phyloP scores from a whole-genome alignment of 2,888 invertebrate genomes.

The Molorchus minor region DNA sequence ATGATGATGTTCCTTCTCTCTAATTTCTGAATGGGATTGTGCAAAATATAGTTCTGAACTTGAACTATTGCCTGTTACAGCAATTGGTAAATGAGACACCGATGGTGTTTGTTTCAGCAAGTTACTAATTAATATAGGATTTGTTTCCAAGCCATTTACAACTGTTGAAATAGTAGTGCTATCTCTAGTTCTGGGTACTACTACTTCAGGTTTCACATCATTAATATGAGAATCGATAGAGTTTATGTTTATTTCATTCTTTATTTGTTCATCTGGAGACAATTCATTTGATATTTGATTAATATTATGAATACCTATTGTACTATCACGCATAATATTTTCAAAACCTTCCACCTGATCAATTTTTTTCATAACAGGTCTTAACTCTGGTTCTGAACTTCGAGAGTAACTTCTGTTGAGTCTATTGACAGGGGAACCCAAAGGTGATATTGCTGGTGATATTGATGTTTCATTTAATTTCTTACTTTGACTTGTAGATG shows the following conservation, averaged over 20 bases:
- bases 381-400: conserved; percentile 69
- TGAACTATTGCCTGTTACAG: conserved; percentile 37
- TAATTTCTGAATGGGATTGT: conserved; percentile 52
- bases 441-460: conserved; percentile 45
- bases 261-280: neutral
- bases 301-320: conserved; percentile 57
- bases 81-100: conserved; percentile 53
- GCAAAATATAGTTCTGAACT: conserved; percentile 32
- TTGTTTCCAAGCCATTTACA: conserved; percentile 76
- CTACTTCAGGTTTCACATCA: conserved; percentile 62
- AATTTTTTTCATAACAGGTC: conserved; percentile 71
- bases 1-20: conserved; percentile 57
- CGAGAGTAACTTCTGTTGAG: conserved; percentile 62
- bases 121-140: conserved; percentile 76
- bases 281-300: conserved; percentile 54
- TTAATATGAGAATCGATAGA: conserved; percentile 52
- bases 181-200: conserved; percentile 58
- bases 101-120: conserved; percentile 69
- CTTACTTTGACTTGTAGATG: conserved; percentile 15
- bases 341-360: conserved; percentile 72
- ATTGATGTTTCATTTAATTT: conserved; percentile 20
- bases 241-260: conserved; percentile 5
- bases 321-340: conserved; percentile 67
- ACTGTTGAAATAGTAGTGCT: conserved; percentile 44
- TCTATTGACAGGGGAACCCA: conserved; percentile 45